A percentile compares a stretch with the other conserved stretches of the same genome.
These are phyloP conservation scores for Cephalopterus ornatus DNA, from an alignment of 2,113 vertebrate genomes.

Conservation along the genomic window DNA sequence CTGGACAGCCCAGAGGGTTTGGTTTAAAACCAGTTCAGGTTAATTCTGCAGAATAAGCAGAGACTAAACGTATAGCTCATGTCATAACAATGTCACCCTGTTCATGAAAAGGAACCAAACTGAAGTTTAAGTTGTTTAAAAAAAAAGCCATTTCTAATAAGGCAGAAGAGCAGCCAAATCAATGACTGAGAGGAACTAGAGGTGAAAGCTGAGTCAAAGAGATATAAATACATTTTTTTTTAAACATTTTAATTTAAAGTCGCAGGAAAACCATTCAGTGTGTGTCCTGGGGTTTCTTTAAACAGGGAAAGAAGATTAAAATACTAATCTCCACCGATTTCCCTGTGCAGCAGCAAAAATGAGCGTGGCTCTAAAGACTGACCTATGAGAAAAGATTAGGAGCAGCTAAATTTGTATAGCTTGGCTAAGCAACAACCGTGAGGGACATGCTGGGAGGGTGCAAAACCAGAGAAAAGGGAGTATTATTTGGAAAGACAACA, in stretches of 20 bases:
- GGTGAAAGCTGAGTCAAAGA: not conserved
- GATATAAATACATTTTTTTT: not conserved
- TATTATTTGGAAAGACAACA: conserved; percentile 8
- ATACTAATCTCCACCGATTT: conserved; percentile 7
- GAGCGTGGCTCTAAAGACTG: not conserved
- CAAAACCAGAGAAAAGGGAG: not conserved
- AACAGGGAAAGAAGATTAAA: conserved; percentile 51
- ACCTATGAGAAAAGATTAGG: conserved; percentile 44
- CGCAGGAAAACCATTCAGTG: not conserved
- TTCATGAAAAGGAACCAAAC: not conserved
- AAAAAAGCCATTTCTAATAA: not conserved
- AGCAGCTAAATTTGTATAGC: conserved; percentile 20
- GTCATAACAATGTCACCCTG: not conserved
- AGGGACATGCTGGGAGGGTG: not conserved
- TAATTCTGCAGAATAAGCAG: not conserved
- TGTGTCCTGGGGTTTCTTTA: conserved; percentile 21
- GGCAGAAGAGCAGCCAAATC: not conserved
- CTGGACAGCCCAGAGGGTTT: not conserved
- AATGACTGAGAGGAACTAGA: not conserved
- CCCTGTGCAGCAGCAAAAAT: conserved; percentile 19
- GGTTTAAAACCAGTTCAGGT: not conserved
- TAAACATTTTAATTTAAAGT: not conserved
- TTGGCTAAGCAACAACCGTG: not conserved
- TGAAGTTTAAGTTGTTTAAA: not conserved
- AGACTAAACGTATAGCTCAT: not conserved